phyloP scores from a whole-genome alignment of 2,113 vertebrate genomes.

The Tachuris rubrigastra region DNA sequence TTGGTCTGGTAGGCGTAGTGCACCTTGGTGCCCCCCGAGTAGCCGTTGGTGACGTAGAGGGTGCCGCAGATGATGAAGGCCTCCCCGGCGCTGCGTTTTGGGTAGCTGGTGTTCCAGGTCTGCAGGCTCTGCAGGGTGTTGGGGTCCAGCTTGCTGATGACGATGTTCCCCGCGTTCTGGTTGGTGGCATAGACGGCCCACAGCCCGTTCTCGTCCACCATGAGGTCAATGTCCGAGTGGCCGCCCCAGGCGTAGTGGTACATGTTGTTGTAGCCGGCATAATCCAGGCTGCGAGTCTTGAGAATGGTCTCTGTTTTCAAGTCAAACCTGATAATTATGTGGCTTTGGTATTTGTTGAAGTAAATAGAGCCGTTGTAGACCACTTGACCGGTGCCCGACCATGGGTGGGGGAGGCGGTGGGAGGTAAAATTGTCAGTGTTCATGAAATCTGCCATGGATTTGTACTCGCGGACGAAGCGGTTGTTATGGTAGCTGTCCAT shows the following conservation, averaged over 20 bases:
- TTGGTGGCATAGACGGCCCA: slow-evolving; percentile 99
- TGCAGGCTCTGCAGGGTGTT: slow-evolving; percentile 89
- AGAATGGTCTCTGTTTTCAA: slow-evolving; percentile 91
- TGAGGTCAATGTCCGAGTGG: slow-evolving; percentile 98
- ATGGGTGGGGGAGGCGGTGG: slow-evolving; percentile 95
- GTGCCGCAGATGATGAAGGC: slow-evolving; percentile 99
- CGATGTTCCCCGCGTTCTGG: slow-evolving; percentile 97
- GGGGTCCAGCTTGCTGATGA: slow-evolving; percentile 95
- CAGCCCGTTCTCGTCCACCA: slow-evolving; percentile 94
- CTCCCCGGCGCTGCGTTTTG: slow-evolving; percentile 94
- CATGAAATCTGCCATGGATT: slow-evolving; percentile 94
- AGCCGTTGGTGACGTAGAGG: slow-evolving; percentile 95
- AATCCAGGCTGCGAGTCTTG: slow-evolving; percentile 92
- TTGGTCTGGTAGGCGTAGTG: slow-evolving; percentile 98
- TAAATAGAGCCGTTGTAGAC: slow-evolving; percentile 99
- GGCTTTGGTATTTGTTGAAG: slow-evolving; percentile 99
- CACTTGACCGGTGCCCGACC: slow-evolving; percentile 97
- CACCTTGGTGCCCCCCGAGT: slow-evolving; percentile 96
- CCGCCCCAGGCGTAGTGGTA: slow-evolving; percentile 99
- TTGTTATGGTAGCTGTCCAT: slow-evolving; percentile 99
- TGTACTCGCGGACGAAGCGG: slow-evolving; percentile 96
- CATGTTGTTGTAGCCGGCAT: slow-evolving; percentile 94
- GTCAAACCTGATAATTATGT: slow-evolving; percentile 96
- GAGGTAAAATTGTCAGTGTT: slow-evolving; percentile 96
- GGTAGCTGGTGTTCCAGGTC: slow-evolving; percentile 96